Conservation (phyloP, 2,888 invertebrate genomes). For the Cyclophora punctaria region DNA sequence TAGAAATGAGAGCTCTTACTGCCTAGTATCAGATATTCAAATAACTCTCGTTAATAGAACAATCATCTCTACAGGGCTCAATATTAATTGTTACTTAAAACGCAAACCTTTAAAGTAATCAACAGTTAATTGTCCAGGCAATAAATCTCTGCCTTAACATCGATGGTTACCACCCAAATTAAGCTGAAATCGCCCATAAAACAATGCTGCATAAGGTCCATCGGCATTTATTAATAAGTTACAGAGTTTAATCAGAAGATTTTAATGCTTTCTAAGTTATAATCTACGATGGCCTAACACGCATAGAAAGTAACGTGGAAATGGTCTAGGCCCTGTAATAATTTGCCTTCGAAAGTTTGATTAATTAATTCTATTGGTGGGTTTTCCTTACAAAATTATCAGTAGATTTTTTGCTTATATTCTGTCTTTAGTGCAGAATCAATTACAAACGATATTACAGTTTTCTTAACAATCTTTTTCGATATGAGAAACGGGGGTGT, state of each 20-base stretch:
- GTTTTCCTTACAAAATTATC: too few species aligned
- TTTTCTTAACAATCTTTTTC: too few species aligned
- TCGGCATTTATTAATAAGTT: slow-evolving; percentile 14
- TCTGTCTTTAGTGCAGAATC: too few species aligned
- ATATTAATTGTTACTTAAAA: slow-evolving; percentile 43
- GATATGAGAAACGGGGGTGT: too few species aligned
- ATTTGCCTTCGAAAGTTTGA: too few species aligned
- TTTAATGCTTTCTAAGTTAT: slow-evolving; percentile 40
- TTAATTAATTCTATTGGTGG: too few species aligned
- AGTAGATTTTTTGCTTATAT: too few species aligned
- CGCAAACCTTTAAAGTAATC: slow-evolving; percentile 42
- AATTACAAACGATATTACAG: too few species aligned
- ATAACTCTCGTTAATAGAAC: slow-evolving; percentile 25
- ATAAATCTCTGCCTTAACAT: slow-evolving; percentile 42
- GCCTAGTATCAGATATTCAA: background rate
- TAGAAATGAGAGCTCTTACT: background rate
- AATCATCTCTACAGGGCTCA: slow-evolving; percentile 16
- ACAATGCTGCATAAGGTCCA: slow-evolving; percentile 12
- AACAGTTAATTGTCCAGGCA: slow-evolving; percentile 47
- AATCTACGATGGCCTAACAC: slow-evolving; percentile 34
- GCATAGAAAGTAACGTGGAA: slow-evolving; percentile 28
- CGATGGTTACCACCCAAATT: slow-evolving; percentile 17
- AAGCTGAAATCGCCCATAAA: slow-evolving; percentile 16
- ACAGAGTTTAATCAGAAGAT: slow-evolving; percentile 29
- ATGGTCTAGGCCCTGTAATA: slow-evolving; percentile 4